phyloP scores from a whole-genome alignment of 2,888 invertebrate genomes.

The Oegoconia quadripuncta region DNA sequence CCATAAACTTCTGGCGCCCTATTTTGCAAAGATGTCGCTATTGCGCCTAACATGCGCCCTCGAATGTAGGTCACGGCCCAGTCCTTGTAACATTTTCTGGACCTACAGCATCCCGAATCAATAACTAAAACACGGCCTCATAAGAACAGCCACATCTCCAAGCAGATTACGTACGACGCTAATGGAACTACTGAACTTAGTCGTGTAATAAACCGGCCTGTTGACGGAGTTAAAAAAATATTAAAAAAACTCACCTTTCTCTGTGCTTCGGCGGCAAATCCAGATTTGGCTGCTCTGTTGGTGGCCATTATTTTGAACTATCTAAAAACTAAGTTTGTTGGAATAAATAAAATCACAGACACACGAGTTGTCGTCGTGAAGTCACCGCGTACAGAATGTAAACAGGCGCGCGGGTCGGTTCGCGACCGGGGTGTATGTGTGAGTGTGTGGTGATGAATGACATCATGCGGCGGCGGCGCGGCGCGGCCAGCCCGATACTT shows the following conservation, averaged over 20 bases:
- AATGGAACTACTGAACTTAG: slow-evolving; percentile 18
- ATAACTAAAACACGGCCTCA: slow-evolving; percentile 31
- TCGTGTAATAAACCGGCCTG: neutral
- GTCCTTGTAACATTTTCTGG: slow-evolving; percentile 63
- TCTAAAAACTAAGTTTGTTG: slow-evolving; percentile 49
- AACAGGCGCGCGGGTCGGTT: slow-evolving; percentile 58
- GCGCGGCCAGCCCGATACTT: slow-evolving; percentile 40
- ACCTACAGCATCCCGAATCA: slow-evolving; percentile 69
- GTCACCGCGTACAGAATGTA: slow-evolving; percentile 69
- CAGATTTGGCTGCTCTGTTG: slow-evolving; percentile 92
- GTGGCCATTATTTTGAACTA: slow-evolving; percentile 83
- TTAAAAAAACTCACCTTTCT: slow-evolving; percentile 86
- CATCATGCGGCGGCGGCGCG: slow-evolving; percentile 55
- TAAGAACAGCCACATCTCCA: neutral
- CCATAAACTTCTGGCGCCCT: neutral
- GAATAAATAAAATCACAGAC: slow-evolving; percentile 61
- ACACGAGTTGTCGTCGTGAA: slow-evolving; percentile 57
- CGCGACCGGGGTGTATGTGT: slow-evolving; percentile 45
- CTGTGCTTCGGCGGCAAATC: slow-evolving; percentile 97
- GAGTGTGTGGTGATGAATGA: slow-evolving; percentile 73
- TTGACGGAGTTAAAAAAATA: slow-evolving; percentile 7
- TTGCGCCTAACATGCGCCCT: slow-evolving; percentile 22
- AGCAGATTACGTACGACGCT: slow-evolving; percentile 29
- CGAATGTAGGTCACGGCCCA: slow-evolving; percentile 65
- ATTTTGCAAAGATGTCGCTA: slow-evolving; percentile 15